A percentile compares a stretch with the other conserved stretches of the same genome.
Evolutionary conservation across 2,797 vertebrate species (phyloP).

Genomic region (Sebastes oblongus): DNA sequence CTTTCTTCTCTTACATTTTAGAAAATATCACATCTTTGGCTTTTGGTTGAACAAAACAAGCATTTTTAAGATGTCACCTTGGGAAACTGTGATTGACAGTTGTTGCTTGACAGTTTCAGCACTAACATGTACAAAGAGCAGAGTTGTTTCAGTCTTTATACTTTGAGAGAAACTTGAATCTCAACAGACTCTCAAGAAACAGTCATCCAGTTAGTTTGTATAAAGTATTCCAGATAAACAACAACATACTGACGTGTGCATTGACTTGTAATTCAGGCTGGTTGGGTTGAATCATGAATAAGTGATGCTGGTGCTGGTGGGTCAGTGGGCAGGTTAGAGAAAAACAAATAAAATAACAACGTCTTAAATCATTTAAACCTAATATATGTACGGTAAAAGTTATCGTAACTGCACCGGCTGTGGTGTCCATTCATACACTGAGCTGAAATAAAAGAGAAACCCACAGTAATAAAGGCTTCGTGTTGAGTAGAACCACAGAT

Average conservation of each 20-base stretch:
- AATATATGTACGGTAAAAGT: background rate
- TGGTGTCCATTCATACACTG: no score
- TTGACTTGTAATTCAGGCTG: background rate
- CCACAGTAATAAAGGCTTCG: background rate
- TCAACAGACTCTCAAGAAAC: background rate
- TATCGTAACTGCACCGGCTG: no score
- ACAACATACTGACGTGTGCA: background rate
- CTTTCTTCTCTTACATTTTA: no score
- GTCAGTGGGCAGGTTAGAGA: background rate
- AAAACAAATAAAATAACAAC: background rate
- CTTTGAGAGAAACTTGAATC: background rate
- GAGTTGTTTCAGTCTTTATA: background rate
- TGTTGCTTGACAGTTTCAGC: background rate
- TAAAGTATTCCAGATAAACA: background rate
- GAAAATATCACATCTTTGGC: background rate
- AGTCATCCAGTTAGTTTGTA: background rate
- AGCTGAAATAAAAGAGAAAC: background rate
- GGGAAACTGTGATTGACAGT: background rate
- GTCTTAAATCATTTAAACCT: background rate
- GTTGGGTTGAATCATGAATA: background rate
- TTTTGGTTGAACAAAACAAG: background rate
- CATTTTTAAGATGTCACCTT: background rate
- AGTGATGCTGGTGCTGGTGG: background rate
- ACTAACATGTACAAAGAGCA: no score
- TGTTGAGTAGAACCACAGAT: background rate